Evolutionary conservation across 2,113 vertebrate species (phyloP), one percentile per base, ranked within the genome.

Genomic region (Atrichornis clamosus): DNA sequence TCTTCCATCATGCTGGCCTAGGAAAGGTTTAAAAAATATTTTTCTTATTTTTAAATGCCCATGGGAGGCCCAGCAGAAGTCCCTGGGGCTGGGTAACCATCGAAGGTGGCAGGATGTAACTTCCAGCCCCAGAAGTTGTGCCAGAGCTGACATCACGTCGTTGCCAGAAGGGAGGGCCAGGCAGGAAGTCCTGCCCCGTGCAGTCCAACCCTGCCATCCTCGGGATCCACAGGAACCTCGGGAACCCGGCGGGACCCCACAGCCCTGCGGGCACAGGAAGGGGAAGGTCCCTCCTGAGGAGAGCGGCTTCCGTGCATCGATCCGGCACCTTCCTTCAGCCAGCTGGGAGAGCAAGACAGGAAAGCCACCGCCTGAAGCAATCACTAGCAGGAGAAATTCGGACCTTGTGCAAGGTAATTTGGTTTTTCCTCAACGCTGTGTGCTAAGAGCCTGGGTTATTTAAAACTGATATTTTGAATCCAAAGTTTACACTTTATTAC

Each of bases 401-500:
- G 63, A 68, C 91, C 84, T 72, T 41, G 72, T 3, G 84, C 55
- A 7, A 87, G 84, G 82, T 53, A 14, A 64, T 59, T 84, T n/a
- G 23, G 37, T 23, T 77, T 84, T 65, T 47, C 83, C 68, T 72
- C 69, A 4, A 0, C 21, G 49, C 75, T 62, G 68, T 24, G 4
- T 80, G 79, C 78, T 67, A 83, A 81, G 24, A 95, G 89, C 96
- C 95, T 88, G 89, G 81, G 63, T 91, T 56, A 10, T 85, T 96
- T 72, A 42, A 92, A 87, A 76, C 60, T 69, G 62, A 24, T 76
- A 14, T 79, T 95, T 67, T 42, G 70, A 90, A 96, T 95, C 92
- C 87, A 55, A 96, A 96, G 96, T 97, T 97, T 95, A 90, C 68
- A n/a, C 84, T 96, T 97, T 63, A 46, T 82, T 70, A 62, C 87